A percentile compares a stretch with the other conserved stretches of the same genome.
Evolutionary conservation across 2,888 invertebrate genomes (phyloP).

Genomic region (Tetragonisca angustula): DNA sequence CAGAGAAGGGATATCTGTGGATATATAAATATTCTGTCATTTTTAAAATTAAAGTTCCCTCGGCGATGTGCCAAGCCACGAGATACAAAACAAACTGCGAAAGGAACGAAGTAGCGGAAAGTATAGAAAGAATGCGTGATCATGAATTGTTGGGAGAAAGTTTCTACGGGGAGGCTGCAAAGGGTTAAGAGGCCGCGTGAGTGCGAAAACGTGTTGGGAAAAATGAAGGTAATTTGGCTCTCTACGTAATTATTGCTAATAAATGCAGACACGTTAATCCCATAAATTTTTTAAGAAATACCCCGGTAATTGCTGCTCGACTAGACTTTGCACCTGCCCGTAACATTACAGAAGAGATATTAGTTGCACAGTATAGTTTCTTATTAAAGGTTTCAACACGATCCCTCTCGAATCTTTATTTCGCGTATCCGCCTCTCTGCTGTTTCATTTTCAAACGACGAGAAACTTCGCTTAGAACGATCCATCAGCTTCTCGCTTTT

Average conservation of each 20-base stretch:
- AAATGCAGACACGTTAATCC: slow-evolving; percentile 37
- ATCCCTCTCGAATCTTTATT: neutral
- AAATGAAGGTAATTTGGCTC: slow-evolving; percentile 38
- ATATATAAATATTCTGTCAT: neutral
- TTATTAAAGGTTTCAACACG: neutral
- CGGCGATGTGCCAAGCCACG: neutral
- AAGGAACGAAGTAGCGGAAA: too few species aligned
- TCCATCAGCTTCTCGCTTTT: too few species aligned
- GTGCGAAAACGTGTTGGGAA: slow-evolving; percentile 51
- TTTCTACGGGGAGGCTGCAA: slow-evolving; percentile 23
- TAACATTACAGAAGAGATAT: neutral
- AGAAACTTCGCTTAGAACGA: too few species aligned
- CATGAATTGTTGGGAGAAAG: slow-evolving; percentile 35
- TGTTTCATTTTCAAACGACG: too few species aligned
- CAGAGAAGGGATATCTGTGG: neutral
- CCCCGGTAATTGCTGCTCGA: neutral
- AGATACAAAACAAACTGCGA: too few species aligned
- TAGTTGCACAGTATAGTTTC: neutral
- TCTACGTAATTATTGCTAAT: slow-evolving; percentile 47
- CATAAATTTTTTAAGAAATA: slow-evolving; percentile 29
- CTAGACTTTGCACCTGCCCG: neutral
- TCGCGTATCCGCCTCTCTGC: too few species aligned
- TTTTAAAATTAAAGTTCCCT: slow-evolving; percentile 1
- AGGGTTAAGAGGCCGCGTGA: slow-evolving; percentile 42
- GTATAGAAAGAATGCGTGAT: neutral